These are phyloP conservation scores for Oreochromis grahami DNA, from an alignment of 2,797 vertebrate genomes.

Conservation along the genomic window DNA sequence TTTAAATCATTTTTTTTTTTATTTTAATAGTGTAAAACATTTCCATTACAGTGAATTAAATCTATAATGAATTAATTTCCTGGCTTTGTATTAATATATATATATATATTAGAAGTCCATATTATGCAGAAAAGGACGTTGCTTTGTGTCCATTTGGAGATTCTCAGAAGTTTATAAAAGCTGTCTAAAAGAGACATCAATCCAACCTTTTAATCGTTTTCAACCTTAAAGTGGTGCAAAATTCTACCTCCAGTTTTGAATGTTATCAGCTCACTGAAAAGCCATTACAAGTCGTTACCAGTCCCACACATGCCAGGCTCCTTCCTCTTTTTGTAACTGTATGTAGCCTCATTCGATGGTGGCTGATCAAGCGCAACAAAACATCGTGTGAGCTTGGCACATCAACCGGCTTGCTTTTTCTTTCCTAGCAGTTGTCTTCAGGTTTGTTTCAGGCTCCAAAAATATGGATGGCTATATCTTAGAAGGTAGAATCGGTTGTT, in stretches of 20 bases:
- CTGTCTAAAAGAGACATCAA: background rate
- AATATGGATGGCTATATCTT: background rate
- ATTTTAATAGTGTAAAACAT: background rate
- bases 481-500: background rate
- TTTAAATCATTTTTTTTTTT: background rate
- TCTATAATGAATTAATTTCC: background rate
- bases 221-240: background rate
- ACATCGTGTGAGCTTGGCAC: background rate
- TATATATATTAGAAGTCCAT: background rate
- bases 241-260: background rate
- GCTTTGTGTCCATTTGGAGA: background rate
- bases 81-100: background rate
- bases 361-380: background rate
- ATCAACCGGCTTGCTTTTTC: background rate
- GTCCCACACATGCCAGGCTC: background rate
- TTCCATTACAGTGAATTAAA: background rate
- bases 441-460: background rate
- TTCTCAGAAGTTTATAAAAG: background rate
- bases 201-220: background rate
- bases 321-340: background rate
- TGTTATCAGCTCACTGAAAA: background rate
- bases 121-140: background rate
- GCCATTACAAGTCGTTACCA: background rate
- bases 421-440: background rate
- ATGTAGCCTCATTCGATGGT: background rate